These are phyloP conservation scores for Muschampia plurimacula DNA, from an alignment of 2,888 invertebrate genomes.

Conservation along the genomic window DNA sequence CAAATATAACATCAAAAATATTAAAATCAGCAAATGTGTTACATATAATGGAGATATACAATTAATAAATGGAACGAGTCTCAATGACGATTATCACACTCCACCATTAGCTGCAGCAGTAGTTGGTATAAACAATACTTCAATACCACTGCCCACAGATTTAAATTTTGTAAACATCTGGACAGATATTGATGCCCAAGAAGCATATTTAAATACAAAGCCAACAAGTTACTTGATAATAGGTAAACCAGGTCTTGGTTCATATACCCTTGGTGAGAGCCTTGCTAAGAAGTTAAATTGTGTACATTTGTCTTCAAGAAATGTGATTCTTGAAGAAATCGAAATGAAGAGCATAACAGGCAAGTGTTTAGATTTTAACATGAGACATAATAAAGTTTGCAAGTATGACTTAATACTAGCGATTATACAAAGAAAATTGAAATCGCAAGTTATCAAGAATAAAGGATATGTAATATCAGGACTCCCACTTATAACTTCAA, in stretches of 20 bases:
- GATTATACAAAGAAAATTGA: conserved; percentile 81
- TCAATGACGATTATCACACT: conserved; percentile 40
- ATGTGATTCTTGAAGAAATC: conserved; percentile 85
- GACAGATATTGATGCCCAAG: conserved; percentile 82
- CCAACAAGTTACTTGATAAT: conserved; percentile 86
- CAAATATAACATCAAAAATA: conserved; percentile 53
- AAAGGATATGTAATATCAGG: conserved; percentile 88
- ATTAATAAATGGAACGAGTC: conserved; percentile 47
- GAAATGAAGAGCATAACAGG: conserved; percentile 83
- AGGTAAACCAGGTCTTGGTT: conserved; percentile 85
- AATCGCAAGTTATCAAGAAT: conserved; percentile 80
- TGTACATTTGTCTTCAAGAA: conserved; percentile 85
- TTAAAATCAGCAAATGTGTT: conserved; percentile 53
- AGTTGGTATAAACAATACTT: conserved; percentile 71
- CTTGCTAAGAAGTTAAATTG: conserved; percentile 85
- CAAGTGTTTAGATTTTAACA: conserved; percentile 84
- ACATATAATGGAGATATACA: conserved; percentile 56
- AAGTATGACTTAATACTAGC: conserved; percentile 79
- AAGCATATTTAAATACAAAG: conserved; percentile 73
- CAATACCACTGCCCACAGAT: conserved; percentile 56
- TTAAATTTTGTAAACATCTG: conserved; percentile 65
- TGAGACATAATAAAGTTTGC: conserved; percentile 81
- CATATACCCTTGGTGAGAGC: conserved; percentile 81
- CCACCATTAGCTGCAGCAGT: conserved; percentile 66
- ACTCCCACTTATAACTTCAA: conserved; percentile 86